Evolutionary conservation across 2,888 invertebrate species (phyloP).

Genomic region (Tiliacea aurago): DNA sequence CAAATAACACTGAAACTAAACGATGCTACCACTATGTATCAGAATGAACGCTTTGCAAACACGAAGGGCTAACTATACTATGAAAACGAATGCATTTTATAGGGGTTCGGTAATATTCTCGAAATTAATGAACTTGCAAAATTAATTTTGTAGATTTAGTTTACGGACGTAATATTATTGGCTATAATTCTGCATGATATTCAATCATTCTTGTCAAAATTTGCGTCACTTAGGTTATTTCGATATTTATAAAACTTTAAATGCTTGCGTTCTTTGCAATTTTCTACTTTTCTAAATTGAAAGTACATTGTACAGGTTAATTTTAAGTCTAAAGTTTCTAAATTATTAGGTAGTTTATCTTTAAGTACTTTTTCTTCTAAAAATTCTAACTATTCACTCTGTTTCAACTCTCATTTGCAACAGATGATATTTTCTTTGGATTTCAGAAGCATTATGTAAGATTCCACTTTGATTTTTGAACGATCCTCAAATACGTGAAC

Average conservation of each 20-base stretch:
- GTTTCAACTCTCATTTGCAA: slow-evolving; percentile 85
- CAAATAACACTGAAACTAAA: slow-evolving; percentile 77
- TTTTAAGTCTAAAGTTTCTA: slow-evolving; percentile 66
- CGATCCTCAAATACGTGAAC: slow-evolving; percentile 68
- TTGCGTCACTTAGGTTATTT: slow-evolving; percentile 64
- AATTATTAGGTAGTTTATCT: slow-evolving; percentile 66
- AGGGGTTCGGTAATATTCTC: slow-evolving; percentile 50
- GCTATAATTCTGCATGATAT: slow-evolving; percentile 79
- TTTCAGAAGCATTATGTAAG: slow-evolving; percentile 84
- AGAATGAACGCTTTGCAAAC: slow-evolving; percentile 84
- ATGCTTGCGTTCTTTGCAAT: slow-evolving; percentile 83
- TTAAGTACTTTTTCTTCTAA: slow-evolving; percentile 69
- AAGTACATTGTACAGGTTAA: slow-evolving; percentile 74
- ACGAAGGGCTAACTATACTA: slow-evolving; percentile 68
- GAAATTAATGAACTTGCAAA: slow-evolving; percentile 62
- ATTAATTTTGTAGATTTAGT: slow-evolving; percentile 72
- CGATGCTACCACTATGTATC: slow-evolving; percentile 78
- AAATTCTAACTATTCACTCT: slow-evolving; percentile 80
- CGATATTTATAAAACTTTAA: slow-evolving; percentile 74
- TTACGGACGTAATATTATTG: slow-evolving; percentile 71
- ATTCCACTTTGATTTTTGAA: slow-evolving; percentile 77
- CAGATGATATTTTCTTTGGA: slow-evolving; percentile 84
- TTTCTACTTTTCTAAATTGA: slow-evolving; percentile 75
- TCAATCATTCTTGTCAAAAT: slow-evolving; percentile 70
- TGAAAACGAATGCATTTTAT: slow-evolving; percentile 63